A percentile compares a stretch with the other conserved stretches of the same genome.
These are phyloP conservation scores for Rambutsinella grinnellia DNA, from an alignment of 2,888 invertebrate genomes.

Conservation along the genomic window DNA sequence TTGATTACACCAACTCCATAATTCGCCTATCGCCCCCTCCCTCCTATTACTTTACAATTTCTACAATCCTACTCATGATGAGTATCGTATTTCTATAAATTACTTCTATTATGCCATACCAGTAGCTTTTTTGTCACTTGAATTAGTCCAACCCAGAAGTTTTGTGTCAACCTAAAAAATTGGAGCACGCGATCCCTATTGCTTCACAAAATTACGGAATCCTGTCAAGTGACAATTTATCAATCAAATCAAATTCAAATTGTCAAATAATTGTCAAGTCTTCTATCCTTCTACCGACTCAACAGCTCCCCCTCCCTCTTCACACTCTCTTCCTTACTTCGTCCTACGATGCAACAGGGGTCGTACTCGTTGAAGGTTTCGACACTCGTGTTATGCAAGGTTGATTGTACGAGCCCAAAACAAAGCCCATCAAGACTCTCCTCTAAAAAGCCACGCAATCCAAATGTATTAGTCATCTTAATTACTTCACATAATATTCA, in stretches of 20 bases:
- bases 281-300: background rate
- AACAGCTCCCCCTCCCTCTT: slow-evolving; percentile 22
- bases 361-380: slow-evolving; percentile 43
- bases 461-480: background rate
- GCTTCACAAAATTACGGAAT: background rate
- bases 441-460: background rate
- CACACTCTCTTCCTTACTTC: slow-evolving; percentile 35
- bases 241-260: too few species aligned
- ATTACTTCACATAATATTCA: too few species aligned
- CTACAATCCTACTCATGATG: too few species aligned
- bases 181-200: background rate
- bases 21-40: slow-evolving; percentile 3
- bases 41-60: slow-evolving; percentile 18
- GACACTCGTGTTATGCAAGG: slow-evolving; percentile 51
- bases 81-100: too few species aligned
- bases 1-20: slow-evolving; percentile 31
- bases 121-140: too few species aligned
- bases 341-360: slow-evolving; percentile 36
- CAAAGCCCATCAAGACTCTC: background rate
- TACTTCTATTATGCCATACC: too few species aligned
- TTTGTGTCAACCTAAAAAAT: background rate
- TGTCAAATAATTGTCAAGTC: background rate
- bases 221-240: too few species aligned
- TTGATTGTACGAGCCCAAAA: background rate
- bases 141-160: background rate